These are phyloP conservation scores for Volucella bombylans DNA, from an alignment of 2,888 invertebrate genomes.

Conservation along the genomic window DNA sequence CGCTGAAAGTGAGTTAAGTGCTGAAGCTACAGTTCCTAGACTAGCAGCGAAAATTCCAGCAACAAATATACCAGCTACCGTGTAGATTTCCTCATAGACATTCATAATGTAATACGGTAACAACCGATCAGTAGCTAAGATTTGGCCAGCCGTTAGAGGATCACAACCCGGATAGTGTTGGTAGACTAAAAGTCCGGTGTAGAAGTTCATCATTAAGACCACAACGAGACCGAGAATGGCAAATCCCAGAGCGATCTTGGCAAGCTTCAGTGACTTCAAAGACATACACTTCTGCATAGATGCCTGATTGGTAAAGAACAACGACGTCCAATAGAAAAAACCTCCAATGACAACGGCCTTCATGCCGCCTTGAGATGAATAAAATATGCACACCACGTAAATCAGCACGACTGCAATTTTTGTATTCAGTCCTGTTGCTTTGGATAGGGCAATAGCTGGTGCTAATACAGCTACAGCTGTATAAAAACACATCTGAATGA, in stretches of 20 bases:
- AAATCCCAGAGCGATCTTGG: slow-evolving; percentile 84
- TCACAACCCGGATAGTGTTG: slow-evolving; percentile 92
- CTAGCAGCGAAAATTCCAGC: slow-evolving; percentile 98
- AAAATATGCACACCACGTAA: no score
- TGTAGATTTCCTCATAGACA: slow-evolving; percentile 88
- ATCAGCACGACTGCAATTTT: slow-evolving; percentile 94
- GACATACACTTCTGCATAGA: slow-evolving; percentile 96
- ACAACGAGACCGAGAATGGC: no score
- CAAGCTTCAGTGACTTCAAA: slow-evolving; percentile 84
- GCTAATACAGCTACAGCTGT: no score
- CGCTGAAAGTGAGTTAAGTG: slow-evolving; percentile 95
- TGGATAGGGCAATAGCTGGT: no score
- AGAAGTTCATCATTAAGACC: no score
- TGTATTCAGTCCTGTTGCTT: slow-evolving; percentile 94
- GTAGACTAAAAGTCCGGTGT: slow-evolving; percentile 92
- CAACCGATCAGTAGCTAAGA: slow-evolving; percentile 90
- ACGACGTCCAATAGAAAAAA: slow-evolving; percentile 86
- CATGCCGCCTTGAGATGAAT: slow-evolving; percentile 96
- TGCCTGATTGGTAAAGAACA: no score
- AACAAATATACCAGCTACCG: slow-evolving; percentile 95
- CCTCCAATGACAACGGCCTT: slow-evolving; percentile 97
- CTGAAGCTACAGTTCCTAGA: slow-evolving; percentile 97
- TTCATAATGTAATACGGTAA: slow-evolving; percentile 95
- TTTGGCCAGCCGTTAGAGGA: slow-evolving; percentile 88
- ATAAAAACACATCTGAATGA: slow-evolving; percentile 89